phyloP scores from a whole-genome alignment of 2,797 vertebrate genomes.

The Neopelma chrysocephalum region DNA sequence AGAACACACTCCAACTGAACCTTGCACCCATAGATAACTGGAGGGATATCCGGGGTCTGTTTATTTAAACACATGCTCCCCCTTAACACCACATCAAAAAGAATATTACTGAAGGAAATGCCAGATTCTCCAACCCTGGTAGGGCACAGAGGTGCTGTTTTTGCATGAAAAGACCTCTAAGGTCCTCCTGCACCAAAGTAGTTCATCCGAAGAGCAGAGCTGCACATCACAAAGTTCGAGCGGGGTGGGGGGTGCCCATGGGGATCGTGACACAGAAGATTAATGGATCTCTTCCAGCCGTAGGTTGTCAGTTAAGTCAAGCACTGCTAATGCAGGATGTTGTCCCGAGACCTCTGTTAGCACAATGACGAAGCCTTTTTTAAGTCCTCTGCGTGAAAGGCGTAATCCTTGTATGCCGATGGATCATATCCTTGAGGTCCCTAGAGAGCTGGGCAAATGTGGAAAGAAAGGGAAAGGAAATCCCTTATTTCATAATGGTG shows the following conservation, averaged over 20 bases:
- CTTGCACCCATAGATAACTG: background rate
- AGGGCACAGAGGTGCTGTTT: background rate
- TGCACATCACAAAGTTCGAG: background rate
- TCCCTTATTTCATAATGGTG: constrained; percentile 70
- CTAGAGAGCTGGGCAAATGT: constrained; percentile 23
- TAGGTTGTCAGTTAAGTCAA: background rate
- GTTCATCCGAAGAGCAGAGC: background rate
- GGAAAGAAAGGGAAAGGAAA: constrained; percentile 66
- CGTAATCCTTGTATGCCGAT: constrained; percentile 53
- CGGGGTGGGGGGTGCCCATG: background rate
- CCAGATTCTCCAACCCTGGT: background rate
- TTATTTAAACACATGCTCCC: background rate
- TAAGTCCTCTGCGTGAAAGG: constrained; percentile 44
- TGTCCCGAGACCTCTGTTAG: background rate
- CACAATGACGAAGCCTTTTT: constrained; percentile 45
- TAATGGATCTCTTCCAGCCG: background rate
- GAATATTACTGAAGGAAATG: background rate
- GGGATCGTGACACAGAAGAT: background rate
- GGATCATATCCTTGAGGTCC: constrained; percentile 56
- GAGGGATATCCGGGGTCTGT: background rate
- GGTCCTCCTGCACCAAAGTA: background rate
- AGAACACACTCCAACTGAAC: background rate
- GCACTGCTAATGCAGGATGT: background rate
- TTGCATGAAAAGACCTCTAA: background rate
- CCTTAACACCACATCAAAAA: background rate